These are phyloP conservation scores for Scolopax rusticola DNA, from an alignment of 2,797 vertebrate genomes.

Conservation along the genomic window DNA sequence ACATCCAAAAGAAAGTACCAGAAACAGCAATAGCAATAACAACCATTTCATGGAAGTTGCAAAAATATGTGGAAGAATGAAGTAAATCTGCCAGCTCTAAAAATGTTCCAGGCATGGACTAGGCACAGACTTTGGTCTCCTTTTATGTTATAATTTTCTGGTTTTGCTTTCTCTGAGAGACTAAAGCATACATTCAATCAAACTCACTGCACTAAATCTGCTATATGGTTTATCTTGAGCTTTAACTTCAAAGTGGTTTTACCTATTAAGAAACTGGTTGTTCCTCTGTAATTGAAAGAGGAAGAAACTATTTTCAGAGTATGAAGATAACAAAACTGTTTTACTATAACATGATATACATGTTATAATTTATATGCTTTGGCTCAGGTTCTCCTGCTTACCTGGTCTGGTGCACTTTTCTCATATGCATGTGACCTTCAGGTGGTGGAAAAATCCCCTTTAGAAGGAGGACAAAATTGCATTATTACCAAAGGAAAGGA, in stretches of 20 bases:
- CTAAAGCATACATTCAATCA: conserved; percentile 60
- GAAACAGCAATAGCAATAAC: background rate
- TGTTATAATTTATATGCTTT: conserved; percentile 31
- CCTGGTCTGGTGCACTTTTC: conserved; percentile 24
- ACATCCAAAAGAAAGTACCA: background rate
- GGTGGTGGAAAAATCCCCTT: background rate
- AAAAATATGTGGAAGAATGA: background rate
- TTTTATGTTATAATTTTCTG: conserved; percentile 60
- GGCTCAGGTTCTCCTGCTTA: conserved; percentile 32
- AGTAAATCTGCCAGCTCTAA: background rate
- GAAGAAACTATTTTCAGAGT: conserved; percentile 61
- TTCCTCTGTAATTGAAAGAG: conserved; percentile 60
- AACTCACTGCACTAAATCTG: conserved; percentile 69
- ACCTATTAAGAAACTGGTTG: conserved; percentile 54
- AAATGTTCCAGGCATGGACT: background rate
- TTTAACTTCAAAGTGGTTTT: conserved; percentile 66
- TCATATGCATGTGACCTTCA: background rate
- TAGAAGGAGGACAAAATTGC: background rate
- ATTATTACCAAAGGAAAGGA: background rate
- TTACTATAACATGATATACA: conserved; percentile 12
- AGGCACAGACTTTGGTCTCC: conserved; percentile 39
- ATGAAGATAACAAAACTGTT: conserved; percentile 62
- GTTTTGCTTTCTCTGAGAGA: conserved; percentile 11
- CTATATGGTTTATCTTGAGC: conserved; percentile 58
- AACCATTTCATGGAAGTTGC: background rate